Evolutionary conservation across 2,888 invertebrate species (phyloP).

Genomic region (Drosophila pegasa): DNA sequence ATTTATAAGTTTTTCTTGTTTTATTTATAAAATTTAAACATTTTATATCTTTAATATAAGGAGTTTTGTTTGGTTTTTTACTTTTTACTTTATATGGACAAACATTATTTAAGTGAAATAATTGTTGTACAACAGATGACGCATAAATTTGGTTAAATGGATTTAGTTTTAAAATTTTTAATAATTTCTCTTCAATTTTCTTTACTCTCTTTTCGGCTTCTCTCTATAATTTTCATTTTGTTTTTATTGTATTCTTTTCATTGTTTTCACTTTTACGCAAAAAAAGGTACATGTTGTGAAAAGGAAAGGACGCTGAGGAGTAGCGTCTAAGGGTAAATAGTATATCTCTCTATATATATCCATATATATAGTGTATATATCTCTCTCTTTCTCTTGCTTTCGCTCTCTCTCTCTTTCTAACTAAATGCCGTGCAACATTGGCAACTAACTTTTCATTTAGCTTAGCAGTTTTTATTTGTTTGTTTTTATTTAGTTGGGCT

Average conservation of each 20-base stretch:
- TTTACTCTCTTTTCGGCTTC: neutral
- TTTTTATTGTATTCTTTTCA: constrained; percentile 81
- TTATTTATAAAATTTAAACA: constrained; percentile 62
- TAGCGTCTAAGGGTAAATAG: constrained; percentile 40
- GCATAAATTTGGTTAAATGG: constrained; percentile 39
- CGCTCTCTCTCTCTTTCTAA: constrained; percentile 26
- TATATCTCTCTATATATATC: constrained; percentile 21
- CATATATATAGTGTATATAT: constrained; percentile 11
- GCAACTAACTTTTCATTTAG: constrained; percentile 65
- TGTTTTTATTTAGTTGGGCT: constrained; percentile 44
- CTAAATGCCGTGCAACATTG: constrained; percentile 60
- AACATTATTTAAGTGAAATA: constrained; percentile 53
- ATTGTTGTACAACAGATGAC: constrained; percentile 56
- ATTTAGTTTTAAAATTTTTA: constrained; percentile 52
- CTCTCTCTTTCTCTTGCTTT: constrained; percentile 2
- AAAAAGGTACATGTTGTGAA: constrained; percentile 82
- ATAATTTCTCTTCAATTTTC: constrained; percentile 47
- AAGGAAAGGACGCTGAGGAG: constrained; percentile 65
- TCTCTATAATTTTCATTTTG: neutral
- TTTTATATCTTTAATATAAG: constrained; percentile 52
- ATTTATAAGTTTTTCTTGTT: constrained; percentile 46
- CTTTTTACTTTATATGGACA: constrained; percentile 44
- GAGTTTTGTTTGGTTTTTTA: constrained; percentile 12
- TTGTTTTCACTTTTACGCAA: constrained; percentile 77
- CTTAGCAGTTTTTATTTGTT: constrained; percentile 29